These are phyloP conservation scores for Rhineura floridana DNA, from an alignment of 2,113 vertebrate genomes.

Conservation along the genomic window DNA sequence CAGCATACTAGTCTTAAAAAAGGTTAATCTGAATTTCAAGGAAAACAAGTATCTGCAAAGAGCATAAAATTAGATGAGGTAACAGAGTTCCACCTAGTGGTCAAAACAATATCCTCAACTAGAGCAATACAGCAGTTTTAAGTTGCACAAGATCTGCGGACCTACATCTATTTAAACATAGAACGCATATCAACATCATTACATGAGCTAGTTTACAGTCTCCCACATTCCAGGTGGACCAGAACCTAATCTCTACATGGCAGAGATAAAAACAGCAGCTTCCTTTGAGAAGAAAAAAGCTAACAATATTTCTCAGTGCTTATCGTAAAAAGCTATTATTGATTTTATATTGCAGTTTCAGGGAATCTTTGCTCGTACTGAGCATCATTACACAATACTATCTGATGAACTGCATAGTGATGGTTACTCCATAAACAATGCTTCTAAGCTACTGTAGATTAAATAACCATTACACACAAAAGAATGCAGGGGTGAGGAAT, in stretches of 20 bases:
- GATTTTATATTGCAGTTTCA: conserved; percentile 50
- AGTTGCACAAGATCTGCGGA: background rate
- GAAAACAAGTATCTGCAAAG: conserved; percentile 37
- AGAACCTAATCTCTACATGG: background rate
- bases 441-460: conserved; percentile 39
- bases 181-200: background rate
- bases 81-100: conserved; percentile 77
- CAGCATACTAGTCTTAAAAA: conserved; percentile 7
- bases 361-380: conserved; percentile 41
- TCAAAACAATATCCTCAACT: conserved; percentile 37
- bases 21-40: conserved; percentile 24
- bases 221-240: background rate
- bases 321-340: conserved; percentile 16
- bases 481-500: too few species aligned
- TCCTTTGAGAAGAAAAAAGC: conserved; percentile 7
- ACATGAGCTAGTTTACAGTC: background rate
- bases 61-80: conserved; percentile 54
- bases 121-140: background rate
- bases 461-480: conserved; percentile 41
- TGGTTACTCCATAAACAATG: conserved; percentile 19
- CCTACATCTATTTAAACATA: conserved; percentile 15
- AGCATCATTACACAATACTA: conserved; percentile 25
- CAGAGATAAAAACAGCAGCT: conserved; percentile 4
- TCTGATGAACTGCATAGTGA: conserved; percentile 32
- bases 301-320: conserved; percentile 14